phyloP scores from a whole-genome alignment of 2,113 vertebrate species.

The Solenodon paradoxus region DNA sequence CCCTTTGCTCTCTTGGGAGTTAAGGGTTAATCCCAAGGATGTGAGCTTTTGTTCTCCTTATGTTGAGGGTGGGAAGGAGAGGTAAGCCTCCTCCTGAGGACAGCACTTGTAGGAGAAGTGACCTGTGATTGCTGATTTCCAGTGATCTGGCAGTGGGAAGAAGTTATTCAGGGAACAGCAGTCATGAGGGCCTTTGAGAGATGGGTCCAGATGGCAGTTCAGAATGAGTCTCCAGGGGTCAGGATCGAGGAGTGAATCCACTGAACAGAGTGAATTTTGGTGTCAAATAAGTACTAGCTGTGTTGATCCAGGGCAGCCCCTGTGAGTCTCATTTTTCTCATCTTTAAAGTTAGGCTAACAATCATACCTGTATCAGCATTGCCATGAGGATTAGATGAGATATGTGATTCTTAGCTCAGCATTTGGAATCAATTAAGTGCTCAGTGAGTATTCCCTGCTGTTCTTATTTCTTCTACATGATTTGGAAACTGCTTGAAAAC shows the following conservation, averaged over 20 bases:
- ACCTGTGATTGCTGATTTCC: background rate
- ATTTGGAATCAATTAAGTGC: background rate
- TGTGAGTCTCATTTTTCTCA: background rate
- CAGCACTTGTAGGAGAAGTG: background rate
- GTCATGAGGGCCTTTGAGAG: background rate
- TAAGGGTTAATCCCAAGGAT: background rate
- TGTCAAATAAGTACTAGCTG: background rate
- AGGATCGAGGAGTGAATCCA: background rate
- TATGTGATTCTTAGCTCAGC: background rate
- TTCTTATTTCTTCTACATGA: background rate
- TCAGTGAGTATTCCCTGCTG: background rate
- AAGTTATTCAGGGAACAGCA: background rate
- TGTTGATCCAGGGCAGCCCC: background rate
- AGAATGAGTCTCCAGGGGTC: background rate
- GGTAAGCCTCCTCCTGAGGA: background rate
- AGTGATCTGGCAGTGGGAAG: background rate
- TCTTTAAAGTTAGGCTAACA: background rate
- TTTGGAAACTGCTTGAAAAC: background rate
- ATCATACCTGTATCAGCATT: background rate
- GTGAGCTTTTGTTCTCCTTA: background rate
- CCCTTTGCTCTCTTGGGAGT: background rate
- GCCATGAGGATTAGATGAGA: background rate
- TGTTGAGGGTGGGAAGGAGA: background rate
- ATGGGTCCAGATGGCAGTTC: background rate
- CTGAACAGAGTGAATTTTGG: background rate